Evolutionary conservation across 2,888 invertebrate species (phyloP), one percentile per base, ranked within the genome.

Genomic region (Ophion obscuratus): DNA sequence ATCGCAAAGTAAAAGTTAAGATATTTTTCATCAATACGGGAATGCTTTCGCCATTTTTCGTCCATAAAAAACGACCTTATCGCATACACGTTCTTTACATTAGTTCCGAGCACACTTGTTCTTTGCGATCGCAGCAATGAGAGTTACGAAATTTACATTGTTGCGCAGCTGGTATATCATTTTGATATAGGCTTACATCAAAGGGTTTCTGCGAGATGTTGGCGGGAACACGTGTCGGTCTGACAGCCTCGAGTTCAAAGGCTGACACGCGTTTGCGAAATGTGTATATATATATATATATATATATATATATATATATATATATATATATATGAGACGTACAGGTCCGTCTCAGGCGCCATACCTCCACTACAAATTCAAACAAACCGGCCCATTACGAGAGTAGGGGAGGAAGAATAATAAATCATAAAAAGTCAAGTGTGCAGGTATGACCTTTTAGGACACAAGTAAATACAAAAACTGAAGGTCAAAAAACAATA

Each of bases 141-240:
- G 14, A 11, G n/a, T 76, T 31, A n/a, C 53, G 14, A 76, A 74
- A 76, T 76, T 14, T 14, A 57, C 20, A 57, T 57, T 36, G 14
- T 57, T 36, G n/a, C 17, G n/a, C 75, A 64, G 66, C 40, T 59
- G 53, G 20, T 59, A 17, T 59, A 14, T 57, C 57, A 36, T 44
- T 68, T 77, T 66, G 53, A 77, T 77, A 77, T 7, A 5, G 20
- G 24, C 17, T 40, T 24, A 40, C 40, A 20, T 77, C 77, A 77
- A 59, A 77, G 17, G 57, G 7, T 20, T 66, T 66, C 14, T 40
- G 4, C 27, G 17, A 53, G 20, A 20, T 44, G 76, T 36, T 47
- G 17, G 14, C 27, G 47, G 9, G 20, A 57, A 66, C 66, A 66
- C 64, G 64, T 11, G 76, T 53, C n/a, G n/a, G 64, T 27, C 61